Evolutionary conservation across 2,888 invertebrate genomes (phyloP), one percentile per base, ranked within the genome.

Genomic region (Lithosia quadra): DNA sequence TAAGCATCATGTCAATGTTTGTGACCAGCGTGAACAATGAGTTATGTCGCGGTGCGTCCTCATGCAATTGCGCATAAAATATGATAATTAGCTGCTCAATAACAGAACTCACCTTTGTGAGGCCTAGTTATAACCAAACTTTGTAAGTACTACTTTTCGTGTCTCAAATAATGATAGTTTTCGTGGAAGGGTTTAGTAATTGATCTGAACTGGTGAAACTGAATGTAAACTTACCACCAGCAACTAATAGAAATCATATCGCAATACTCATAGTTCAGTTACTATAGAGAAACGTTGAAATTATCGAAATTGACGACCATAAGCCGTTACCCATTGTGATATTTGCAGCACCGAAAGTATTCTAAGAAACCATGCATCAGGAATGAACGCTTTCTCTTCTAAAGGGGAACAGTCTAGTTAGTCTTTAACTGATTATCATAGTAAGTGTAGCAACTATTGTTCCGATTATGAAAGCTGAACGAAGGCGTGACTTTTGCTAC

Each of bases 1-100:
- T 92, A 91, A 92, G 90, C 91, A 90, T 92, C 90, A 90, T 88
- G 86, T 80, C 88, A 86, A 85, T 84, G 89, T 89, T 86, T 93
- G 94, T 91, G 94, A 92, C 92, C 93, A 91, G 92, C 89, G 91
- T 93, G 91, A 92, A 94, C 94, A 95, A 95, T 94, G 90, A 92
- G 88, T 90, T 90, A 91, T 90, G 87, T 87, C 86, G 88, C 89
- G 84, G 86, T 85, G 85, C 87, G 91, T 94, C 93, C 90, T 92
- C 92, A 92, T 92, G 91, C 92, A 91, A 91, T 90, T 88, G 91
- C 90, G 82, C 89, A 91, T 93, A 90, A 92, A 93, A 91, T 92
- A 93, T 91, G 91, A 93, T 94, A 92, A 92, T 93, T 92, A 91
- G 88, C 86, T 83, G 85, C 82, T 88, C 88, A 87, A 89, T 90